A percentile compares a stretch with the other conserved stretches of the same genome.
Evolutionary conservation across 2,797 vertebrate genomes (phyloP).

Genomic region (Xyrichtys novacula): DNA sequence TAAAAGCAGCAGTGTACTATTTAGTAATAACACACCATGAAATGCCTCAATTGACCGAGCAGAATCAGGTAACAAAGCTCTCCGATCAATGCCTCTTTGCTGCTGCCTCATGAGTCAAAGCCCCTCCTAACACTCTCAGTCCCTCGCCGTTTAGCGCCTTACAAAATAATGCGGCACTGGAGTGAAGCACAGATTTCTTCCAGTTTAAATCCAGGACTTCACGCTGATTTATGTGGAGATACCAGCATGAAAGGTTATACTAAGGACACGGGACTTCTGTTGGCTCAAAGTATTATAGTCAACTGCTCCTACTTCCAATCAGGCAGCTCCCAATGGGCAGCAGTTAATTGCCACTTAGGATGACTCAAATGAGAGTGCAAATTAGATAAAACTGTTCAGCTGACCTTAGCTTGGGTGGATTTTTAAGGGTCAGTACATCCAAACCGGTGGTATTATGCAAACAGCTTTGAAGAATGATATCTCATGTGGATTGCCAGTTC

Average conservation of each 20-base stretch:
- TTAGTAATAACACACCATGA: not conserved
- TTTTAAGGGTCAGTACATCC: conserved; percentile 35
- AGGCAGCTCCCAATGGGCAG: conserved; percentile 43
- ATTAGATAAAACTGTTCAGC: conserved; percentile 54
- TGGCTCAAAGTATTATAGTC: conserved; percentile 42
- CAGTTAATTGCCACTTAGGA: conserved; percentile 59
- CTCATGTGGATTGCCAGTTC: not conserved
- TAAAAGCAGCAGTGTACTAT: not conserved
- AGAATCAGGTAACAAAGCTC: not conserved
- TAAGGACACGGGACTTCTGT: conserved; percentile 27
- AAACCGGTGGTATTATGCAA: not conserved
- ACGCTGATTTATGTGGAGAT: not conserved
- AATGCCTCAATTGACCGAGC: not conserved
- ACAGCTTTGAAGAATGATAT: conserved; percentile 14
- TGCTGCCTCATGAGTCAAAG: not conserved
- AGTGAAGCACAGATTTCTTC: not conserved
- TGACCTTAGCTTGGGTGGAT: conserved; percentile 52
- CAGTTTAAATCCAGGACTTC: not conserved
- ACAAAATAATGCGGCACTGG: not conserved
- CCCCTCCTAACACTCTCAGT: not conserved
- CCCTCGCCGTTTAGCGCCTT: not conserved
- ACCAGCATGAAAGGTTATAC: not conserved
- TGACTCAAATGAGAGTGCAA: conserved; percentile 50
- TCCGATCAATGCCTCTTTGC: not conserved
- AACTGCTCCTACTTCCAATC: conserved; percentile 28